phyloP scores from a whole-genome alignment of 2,888 invertebrate genomes.

The Alcis repandata region DNA sequence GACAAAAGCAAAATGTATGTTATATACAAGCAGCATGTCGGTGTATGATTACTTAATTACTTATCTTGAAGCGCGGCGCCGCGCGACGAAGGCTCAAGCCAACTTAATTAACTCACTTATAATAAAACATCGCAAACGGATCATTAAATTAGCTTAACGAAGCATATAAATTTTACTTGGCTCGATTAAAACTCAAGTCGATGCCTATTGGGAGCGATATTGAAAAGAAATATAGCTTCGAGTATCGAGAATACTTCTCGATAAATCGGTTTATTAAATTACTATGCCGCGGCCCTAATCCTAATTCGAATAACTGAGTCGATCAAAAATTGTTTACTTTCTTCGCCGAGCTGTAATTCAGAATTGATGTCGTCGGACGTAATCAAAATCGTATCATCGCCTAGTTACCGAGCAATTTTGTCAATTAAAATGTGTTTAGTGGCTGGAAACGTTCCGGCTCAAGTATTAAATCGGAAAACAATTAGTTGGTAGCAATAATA shows the following conservation, averaged over 20 bases:
- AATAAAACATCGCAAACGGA: slow-evolving; percentile 63
- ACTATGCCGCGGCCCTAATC: slow-evolving; percentile 25
- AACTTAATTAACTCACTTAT: slow-evolving; percentile 71
- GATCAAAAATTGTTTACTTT: slow-evolving; percentile 35
- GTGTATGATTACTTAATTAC: slow-evolving; percentile 56
- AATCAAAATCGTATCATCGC: slow-evolving; percentile 47
- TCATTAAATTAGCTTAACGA: slow-evolving; percentile 61
- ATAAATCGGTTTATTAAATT: slow-evolving; percentile 25
- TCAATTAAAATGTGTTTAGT: slow-evolving; percentile 63
- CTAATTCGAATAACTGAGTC: slow-evolving; percentile 24
- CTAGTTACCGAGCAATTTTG: slow-evolving; percentile 50
- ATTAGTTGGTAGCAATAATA: slow-evolving; percentile 76
- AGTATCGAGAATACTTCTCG: slow-evolving; percentile 13
- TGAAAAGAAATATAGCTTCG: slow-evolving; percentile 28
- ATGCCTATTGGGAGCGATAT: slow-evolving; percentile 29
- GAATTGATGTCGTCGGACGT: slow-evolving; percentile 36
- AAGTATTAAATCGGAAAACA: slow-evolving; percentile 75
- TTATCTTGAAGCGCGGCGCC: slow-evolving; percentile 44
- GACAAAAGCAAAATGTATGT: slow-evolving; percentile 28
- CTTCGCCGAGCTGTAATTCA: slow-evolving; percentile 29
- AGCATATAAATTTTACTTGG: slow-evolving; percentile 45
- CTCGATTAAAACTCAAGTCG: slow-evolving; percentile 27
- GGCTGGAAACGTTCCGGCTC: slow-evolving; percentile 58
- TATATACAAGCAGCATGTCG: slow-evolving; percentile 41
- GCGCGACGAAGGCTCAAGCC: slow-evolving; percentile 46